Evolutionary conservation across 2,888 invertebrate species (phyloP).

Genomic region (Pasiphila rectangulata): DNA sequence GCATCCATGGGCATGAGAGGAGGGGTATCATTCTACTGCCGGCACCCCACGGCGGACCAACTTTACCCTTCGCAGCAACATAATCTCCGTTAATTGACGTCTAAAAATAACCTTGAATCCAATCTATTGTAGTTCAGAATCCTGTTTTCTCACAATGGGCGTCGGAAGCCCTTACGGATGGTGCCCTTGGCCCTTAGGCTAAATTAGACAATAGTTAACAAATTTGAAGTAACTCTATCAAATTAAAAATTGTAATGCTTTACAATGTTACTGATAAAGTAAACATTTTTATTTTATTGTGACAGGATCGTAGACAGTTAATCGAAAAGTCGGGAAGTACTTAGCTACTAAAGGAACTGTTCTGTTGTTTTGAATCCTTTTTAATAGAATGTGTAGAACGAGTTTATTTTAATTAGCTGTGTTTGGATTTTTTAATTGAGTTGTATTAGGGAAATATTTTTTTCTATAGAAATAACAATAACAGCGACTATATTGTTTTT

Average conservation of each 20-base stretch:
- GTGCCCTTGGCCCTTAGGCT: slow-evolving; percentile 8
- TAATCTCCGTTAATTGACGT: slow-evolving; percentile 6
- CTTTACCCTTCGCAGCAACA: not conserved
- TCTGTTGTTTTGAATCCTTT: not conserved
- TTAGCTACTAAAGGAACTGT: slow-evolving; percentile 3
- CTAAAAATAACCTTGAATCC: slow-evolving; percentile 25
- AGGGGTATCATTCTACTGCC: too few relatives aligned
- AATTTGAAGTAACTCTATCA: not conserved
- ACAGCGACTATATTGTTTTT: too few relatives aligned
- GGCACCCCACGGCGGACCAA: too few relatives aligned
- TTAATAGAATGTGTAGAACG: too few relatives aligned
- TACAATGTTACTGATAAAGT: slow-evolving; percentile 3
- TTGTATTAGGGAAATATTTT: too few relatives aligned
- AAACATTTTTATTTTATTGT: slow-evolving; percentile 5
- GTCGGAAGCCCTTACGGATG: slow-evolving; percentile 24
- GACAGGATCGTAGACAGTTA: slow-evolving; percentile 2
- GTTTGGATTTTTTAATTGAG: too few relatives aligned
- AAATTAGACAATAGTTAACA: slow-evolving; percentile 8
- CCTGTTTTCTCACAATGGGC: slow-evolving; percentile 25
- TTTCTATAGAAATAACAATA: too few relatives aligned
- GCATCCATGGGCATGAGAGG: too few relatives aligned
- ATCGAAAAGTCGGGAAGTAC: slow-evolving; percentile 5
- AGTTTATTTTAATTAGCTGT: too few relatives aligned
- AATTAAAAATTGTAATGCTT: slow-evolving; percentile 4
- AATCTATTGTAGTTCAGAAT: slow-evolving; percentile 22